These are phyloP conservation scores for Collichthys lucidus DNA, from an alignment of 2,113 vertebrate genomes.

Conservation along the genomic window DNA sequence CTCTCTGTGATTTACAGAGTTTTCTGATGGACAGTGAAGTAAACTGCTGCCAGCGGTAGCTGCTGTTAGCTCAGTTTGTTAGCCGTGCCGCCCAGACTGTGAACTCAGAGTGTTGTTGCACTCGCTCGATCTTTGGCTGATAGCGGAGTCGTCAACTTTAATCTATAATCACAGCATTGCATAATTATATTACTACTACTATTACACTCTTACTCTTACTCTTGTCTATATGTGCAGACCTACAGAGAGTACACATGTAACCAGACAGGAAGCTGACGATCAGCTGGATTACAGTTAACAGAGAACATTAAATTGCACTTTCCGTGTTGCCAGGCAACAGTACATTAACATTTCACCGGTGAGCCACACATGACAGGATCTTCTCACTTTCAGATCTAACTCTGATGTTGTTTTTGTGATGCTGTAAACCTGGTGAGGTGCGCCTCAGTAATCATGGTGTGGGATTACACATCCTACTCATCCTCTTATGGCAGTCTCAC, in stretches of 20 bases:
- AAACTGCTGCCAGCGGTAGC: too few relatives aligned
- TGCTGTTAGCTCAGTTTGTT: too few relatives aligned
- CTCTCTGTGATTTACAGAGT: too few relatives aligned
- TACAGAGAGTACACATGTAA: background rate
- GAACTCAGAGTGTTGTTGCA: too few relatives aligned
- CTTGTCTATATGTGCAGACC: background rate
- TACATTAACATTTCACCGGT: constrained; percentile 39
- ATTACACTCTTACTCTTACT: too few relatives aligned
- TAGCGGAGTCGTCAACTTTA: too few relatives aligned
- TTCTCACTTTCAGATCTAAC: constrained; percentile 13
- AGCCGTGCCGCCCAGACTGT: too few relatives aligned
- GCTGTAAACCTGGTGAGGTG: constrained; percentile 28
- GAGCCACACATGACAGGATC: background rate
- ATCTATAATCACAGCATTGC: background rate
- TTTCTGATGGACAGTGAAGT: too few relatives aligned
- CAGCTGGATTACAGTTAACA: constrained; percentile 40
- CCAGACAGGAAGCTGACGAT: background rate
- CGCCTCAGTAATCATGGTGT: constrained; percentile 35
- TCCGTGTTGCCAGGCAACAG: constrained; percentile 78
- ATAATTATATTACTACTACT: too few relatives aligned
- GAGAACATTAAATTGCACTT: constrained; percentile 42
- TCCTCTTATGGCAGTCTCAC: constrained; percentile 18
- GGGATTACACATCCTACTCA: constrained; percentile 46
- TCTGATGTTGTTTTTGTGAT: constrained; percentile 7
- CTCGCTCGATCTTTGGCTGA: too few relatives aligned